phyloP scores from a whole-genome alignment of 2,888 invertebrate genomes.

The Halictus ligatus region DNA sequence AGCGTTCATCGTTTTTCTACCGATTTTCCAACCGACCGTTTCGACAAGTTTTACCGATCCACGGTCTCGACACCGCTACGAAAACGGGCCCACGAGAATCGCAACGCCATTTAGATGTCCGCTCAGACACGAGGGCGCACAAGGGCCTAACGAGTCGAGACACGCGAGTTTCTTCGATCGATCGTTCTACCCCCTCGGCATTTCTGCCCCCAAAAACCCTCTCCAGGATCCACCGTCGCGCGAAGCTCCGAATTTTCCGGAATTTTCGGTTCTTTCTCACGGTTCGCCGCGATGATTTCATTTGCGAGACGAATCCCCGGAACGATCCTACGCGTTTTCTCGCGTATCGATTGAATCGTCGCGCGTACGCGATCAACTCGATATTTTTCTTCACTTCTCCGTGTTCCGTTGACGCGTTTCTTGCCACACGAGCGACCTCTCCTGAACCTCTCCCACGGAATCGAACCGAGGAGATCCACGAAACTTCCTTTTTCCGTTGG shows the following conservation, averaged over 20 bases:
- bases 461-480: neutral
- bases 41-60: constrained; percentile 33
- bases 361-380: constrained; percentile 24
- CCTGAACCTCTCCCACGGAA: too few relatives aligned
- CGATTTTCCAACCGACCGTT: constrained; percentile 52
- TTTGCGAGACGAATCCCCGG: neutral
- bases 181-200: neutral
- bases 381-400: neutral
- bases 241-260: neutral
- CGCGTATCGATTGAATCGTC: constrained; percentile 44
- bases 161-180: constrained; percentile 29
- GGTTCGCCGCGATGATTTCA: neutral
- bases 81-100: constrained; percentile 32
- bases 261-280: neutral
- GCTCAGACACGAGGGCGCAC: constrained; percentile 63
- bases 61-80: constrained; percentile 44
- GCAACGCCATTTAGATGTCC: constrained; percentile 62
- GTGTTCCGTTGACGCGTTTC: constrained; percentile 13
- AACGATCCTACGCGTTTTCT: constrained; percentile 24
- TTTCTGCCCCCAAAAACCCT: too few relatives aligned
- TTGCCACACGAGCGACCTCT: constrained; percentile 29
- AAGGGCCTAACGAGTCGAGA: constrained; percentile 69
- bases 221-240: neutral
- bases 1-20: constrained; percentile 58
- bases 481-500: neutral